phyloP scores from a whole-genome alignment of 2,888 invertebrate genomes.

The Odontothrips loti region DNA sequence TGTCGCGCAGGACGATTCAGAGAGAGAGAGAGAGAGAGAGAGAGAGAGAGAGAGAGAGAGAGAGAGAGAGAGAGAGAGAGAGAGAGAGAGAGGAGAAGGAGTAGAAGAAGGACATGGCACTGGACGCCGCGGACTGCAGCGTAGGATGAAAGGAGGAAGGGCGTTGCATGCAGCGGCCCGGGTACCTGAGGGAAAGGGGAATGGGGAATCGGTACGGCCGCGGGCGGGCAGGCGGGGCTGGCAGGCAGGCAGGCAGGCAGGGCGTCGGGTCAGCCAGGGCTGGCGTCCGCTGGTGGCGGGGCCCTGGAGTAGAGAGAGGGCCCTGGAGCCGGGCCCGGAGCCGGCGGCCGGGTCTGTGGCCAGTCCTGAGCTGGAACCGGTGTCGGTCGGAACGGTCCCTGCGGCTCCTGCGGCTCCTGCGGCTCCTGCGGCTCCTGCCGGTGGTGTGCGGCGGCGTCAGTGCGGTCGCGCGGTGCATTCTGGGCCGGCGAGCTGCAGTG shows the following conservation, averaged over 20 bases:
- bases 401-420: background rate
- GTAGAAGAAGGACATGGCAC: background rate
- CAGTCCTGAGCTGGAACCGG: constrained; percentile 9
- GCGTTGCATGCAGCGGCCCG: background rate
- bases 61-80: background rate
- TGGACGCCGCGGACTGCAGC: background rate
- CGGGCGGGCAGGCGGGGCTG: background rate
- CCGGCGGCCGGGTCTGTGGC: background rate
- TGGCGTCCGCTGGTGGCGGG: too few species aligned
- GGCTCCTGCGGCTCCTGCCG: background rate
- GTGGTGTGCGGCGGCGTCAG: too few species aligned
- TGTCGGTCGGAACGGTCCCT: background rate
- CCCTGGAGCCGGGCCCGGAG: background rate
- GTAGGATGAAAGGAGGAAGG: background rate
- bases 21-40: background rate
- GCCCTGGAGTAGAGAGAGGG: background rate
- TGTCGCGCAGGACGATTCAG: background rate
- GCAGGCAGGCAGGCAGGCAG: background rate
- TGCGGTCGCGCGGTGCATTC: background rate
- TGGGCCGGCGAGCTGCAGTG: too few species aligned
- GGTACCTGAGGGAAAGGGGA: background rate
- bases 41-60: background rate
- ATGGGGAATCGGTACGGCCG: too few species aligned
- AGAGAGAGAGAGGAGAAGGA: background rate
- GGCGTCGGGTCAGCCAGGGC: background rate